These are phyloP conservation scores for Chloroceryle amazona DNA, from an alignment of 2,797 vertebrate species.

Conservation along the genomic window DNA sequence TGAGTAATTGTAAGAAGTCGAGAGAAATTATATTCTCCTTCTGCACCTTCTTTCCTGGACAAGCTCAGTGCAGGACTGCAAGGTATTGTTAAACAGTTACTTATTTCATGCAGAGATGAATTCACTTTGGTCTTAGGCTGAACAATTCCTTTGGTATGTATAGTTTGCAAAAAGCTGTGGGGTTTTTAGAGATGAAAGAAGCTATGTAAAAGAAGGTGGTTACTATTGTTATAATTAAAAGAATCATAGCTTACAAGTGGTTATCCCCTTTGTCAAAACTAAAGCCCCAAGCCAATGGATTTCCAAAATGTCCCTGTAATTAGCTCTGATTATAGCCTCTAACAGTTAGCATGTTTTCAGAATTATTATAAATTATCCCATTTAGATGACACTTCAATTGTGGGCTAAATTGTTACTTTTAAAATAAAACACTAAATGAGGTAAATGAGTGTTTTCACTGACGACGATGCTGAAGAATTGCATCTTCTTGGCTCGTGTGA, in stretches of 20 bases:
- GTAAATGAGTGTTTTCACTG: slow-evolving; percentile 26
- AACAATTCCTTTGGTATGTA: not conserved
- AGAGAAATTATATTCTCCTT: not conserved
- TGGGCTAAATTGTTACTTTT: slow-evolving; percentile 22
- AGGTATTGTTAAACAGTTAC: not conserved
- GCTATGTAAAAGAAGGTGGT: not conserved
- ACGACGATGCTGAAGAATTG: not conserved
- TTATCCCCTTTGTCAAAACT: slow-evolving; percentile 57
- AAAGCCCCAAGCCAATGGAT: slow-evolving; percentile 42
- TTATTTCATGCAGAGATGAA: not conserved
- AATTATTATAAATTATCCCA: slow-evolving; percentile 36
- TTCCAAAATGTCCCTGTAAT: slow-evolving; percentile 65
- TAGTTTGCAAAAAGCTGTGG: not conserved
- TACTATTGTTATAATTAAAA: slow-evolving; percentile 36
- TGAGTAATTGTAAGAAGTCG: not conserved
- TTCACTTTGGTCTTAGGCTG: not conserved
- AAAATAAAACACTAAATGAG: slow-evolving; percentile 13
- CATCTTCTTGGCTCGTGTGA: not conserved
- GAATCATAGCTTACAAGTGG: slow-evolving; percentile 26
- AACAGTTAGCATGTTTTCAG: slow-evolving; percentile 1
- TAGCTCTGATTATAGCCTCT: slow-evolving; percentile 65
- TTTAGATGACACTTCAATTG: slow-evolving; percentile 41
- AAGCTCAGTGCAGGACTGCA: not conserved
- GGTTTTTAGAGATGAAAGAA: slow-evolving; percentile 27
- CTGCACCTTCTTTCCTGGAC: not conserved